Evolutionary conservation across 2,113 vertebrate species (phyloP).

Genomic region (Eidolon helvum): DNA sequence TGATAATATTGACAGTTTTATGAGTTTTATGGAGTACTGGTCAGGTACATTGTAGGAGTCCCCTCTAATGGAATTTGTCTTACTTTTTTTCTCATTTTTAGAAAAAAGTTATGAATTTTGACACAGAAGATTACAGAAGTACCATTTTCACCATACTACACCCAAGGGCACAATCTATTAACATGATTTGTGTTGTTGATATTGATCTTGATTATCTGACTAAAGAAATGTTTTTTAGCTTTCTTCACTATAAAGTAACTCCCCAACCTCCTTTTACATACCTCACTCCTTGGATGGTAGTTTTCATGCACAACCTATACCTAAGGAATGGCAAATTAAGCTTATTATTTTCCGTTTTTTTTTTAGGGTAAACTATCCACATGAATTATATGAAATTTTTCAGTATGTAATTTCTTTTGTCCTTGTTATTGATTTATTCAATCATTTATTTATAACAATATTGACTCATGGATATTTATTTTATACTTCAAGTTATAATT

Average conservation of each 20-base stretch:
- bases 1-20: background rate
- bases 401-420: background rate
- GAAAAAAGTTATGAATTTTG: background rate
- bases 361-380: background rate
- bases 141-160: background rate
- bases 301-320: background rate
- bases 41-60: background rate
- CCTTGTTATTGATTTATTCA: background rate
- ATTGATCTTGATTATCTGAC: background rate
- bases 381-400: background rate
- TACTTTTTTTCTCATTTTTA: background rate
- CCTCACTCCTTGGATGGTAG: background rate
- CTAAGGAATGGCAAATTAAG: background rate
- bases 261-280: background rate
- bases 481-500: background rate
- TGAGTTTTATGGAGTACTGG: background rate
- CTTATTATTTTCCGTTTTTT: no score
- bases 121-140: background rate
- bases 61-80: background rate
- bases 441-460: background rate
- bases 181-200: background rate
- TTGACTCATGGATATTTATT: background rate
- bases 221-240: background rate
- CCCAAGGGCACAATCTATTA: background rate
- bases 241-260: background rate